phyloP scores from a whole-genome alignment of 2,797 vertebrate genomes.

The Pelodytes ibericus region DNA sequence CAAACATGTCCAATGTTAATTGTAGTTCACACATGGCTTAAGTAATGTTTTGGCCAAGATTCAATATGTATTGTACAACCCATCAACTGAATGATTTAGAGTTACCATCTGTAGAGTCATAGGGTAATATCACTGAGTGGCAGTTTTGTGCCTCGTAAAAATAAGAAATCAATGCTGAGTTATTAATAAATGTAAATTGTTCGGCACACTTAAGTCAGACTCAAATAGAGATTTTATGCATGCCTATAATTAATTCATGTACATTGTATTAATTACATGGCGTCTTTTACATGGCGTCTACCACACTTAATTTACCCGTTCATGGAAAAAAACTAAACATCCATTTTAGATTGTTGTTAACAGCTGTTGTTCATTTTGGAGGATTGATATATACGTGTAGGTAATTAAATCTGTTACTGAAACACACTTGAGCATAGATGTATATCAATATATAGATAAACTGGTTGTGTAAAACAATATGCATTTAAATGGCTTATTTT shows the following conservation, averaged over 20 bases:
- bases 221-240: conserved; percentile 8
- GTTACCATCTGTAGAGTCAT: conserved; percentile 27
- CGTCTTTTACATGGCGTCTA: conserved; percentile 27
- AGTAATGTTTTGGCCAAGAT: background rate
- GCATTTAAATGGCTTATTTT: conserved; percentile 1
- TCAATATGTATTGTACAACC: background rate
- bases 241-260: background rate
- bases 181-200: conserved; percentile 44
- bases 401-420: background rate
- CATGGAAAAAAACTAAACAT: conserved; percentile 18
- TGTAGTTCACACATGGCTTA: conserved; percentile 18
- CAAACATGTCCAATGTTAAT: background rate
- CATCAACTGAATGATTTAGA: conserved; percentile 23
- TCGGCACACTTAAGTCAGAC: conserved; percentile 3
- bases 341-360: conserved; percentile 24
- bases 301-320: conserved; percentile 6
- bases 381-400: conserved; percentile 17
- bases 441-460: background rate
- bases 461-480: background rate
- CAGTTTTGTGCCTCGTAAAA: conserved; percentile 40
- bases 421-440: background rate
- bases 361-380: conserved; percentile 24
- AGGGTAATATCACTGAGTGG: conserved; percentile 29
- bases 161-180: conserved; percentile 40
- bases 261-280: conserved; percentile 35